phyloP scores from a whole-genome alignment of 2,113 vertebrate species.

The Turnix velox region DNA sequence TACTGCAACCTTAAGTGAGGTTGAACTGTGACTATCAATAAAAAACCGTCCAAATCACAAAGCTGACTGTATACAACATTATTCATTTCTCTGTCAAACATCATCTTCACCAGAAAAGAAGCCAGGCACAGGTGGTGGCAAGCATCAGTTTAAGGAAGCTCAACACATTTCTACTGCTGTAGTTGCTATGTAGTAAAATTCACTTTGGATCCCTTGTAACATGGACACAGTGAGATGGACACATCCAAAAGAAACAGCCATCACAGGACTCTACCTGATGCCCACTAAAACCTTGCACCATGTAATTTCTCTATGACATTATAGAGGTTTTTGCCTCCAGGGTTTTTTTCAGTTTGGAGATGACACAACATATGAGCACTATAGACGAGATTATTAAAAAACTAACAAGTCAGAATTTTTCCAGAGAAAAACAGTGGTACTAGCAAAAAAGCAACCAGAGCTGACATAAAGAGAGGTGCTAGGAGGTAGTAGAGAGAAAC shows the following conservation, averaged over 20 bases:
- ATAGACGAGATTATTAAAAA: not conserved
- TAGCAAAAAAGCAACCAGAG: not conserved
- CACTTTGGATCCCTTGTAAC: not conserved
- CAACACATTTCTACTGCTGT: not conserved
- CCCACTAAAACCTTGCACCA: accelerated
- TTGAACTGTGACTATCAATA: not conserved
- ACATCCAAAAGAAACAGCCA: not conserved
- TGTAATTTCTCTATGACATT: not conserved
- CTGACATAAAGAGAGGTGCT: not conserved
- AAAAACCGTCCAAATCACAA: not conserved
- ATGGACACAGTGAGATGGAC: accelerated
- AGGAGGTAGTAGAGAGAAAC: not conserved
- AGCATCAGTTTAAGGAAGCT: not conserved
- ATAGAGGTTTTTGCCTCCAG: not conserved
- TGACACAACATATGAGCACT: not conserved
- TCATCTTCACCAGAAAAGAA: not conserved
- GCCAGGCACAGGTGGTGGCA: not conserved
- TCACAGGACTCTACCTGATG: not conserved
- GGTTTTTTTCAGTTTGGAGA: not conserved
- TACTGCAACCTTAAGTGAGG: not conserved
- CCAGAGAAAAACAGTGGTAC: not conserved
- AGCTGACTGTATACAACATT: not conserved
- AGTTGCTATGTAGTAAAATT: not conserved
- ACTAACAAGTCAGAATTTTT: not conserved
- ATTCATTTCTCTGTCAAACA: not conserved